Percentiles rank a stretch among this genome's conserved stretches.
phyloP scores from a whole-genome alignment of 1,140 invertebrate genomes.

The Drosophila lacteicornis region DNA sequence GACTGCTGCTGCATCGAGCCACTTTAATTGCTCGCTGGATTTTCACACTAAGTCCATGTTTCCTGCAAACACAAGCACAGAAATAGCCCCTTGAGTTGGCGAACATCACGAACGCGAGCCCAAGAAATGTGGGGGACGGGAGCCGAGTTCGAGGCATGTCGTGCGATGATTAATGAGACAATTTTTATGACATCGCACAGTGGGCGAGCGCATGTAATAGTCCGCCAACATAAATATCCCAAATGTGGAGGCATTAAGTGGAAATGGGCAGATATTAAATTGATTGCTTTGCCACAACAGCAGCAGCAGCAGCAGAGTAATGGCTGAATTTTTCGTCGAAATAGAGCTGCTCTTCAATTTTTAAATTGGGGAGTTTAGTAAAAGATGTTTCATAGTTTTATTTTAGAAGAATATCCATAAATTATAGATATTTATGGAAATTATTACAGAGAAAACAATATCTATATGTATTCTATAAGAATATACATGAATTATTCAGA shows the following conservation, averaged over 20 bases:
- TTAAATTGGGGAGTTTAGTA: neutral
- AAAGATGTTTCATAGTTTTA: neutral
- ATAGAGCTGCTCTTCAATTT: neutral
- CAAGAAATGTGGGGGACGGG: slow-evolving; percentile 18
- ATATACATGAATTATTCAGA: too few species aligned
- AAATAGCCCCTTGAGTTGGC: slow-evolving; percentile 49
- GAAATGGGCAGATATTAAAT: slow-evolving; percentile 37
- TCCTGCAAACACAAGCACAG: slow-evolving; percentile 59
- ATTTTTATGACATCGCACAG: slow-evolving; percentile 73
- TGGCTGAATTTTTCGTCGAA: neutral
- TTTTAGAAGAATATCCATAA: neutral
- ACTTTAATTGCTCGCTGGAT: slow-evolving; percentile 75
- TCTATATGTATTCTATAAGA: too few species aligned
- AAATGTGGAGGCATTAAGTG: slow-evolving; percentile 28
- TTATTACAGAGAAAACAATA: too few species aligned
- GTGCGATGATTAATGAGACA: slow-evolving; percentile 81
- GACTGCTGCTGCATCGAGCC: slow-evolving; percentile 27
- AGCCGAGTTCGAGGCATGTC: slow-evolving; percentile 43
- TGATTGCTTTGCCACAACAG: slow-evolving; percentile 15
- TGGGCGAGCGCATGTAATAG: slow-evolving; percentile 29
- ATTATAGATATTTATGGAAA: neutral
- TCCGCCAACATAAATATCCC: slow-evolving; percentile 20
- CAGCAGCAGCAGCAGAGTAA: neutral
- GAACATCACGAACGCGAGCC: slow-evolving; percentile 25
- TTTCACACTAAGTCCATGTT: slow-evolving; percentile 80